A percentile compares a stretch with the other conserved stretches of the same genome.
phyloP scores from a whole-genome alignment of 2,113 vertebrate species.

The Esox niger region DNA sequence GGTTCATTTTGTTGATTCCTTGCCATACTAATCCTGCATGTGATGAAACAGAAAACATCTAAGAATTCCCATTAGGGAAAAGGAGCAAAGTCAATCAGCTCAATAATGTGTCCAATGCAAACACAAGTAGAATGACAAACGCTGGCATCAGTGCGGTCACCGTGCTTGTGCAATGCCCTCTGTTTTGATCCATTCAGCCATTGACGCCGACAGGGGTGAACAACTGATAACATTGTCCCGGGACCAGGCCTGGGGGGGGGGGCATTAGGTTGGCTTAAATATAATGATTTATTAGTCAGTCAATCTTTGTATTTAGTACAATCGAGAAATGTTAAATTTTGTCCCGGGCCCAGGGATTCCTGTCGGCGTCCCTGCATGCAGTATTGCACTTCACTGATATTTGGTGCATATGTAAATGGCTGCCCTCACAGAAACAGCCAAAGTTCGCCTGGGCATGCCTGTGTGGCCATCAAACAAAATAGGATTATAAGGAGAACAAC shows the following conservation, averaged over 20 bases:
- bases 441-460: background rate
- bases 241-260: too few relatives aligned
- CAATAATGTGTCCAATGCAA: background rate
- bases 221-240: too few relatives aligned
- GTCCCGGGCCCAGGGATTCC: too few relatives aligned
- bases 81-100: background rate
- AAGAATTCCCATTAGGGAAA: background rate
- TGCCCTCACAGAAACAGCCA: background rate
- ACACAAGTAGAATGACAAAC: constrained; percentile 9
- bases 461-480: constrained; percentile 6
- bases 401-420: constrained; percentile 17
- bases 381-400: background rate
- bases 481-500: constrained; percentile 14
- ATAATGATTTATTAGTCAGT: too few relatives aligned
- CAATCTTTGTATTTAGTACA: too few relatives aligned
- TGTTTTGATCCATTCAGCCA: background rate
- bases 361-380: too few relatives aligned
- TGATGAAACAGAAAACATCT: too few relatives aligned
- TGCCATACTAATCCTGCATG: too few relatives aligned
- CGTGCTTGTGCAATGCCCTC: background rate
- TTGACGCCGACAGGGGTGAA: too few relatives aligned
- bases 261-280: too few relatives aligned
- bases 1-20: background rate
- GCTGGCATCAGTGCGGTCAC: background rate
- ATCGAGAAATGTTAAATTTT: too few relatives aligned